Percentiles rank a stretch among this genome's conserved stretches.
Evolutionary conservation across 2,888 invertebrate species (phyloP).

Genomic region (Stenichneumon culpator): DNA sequence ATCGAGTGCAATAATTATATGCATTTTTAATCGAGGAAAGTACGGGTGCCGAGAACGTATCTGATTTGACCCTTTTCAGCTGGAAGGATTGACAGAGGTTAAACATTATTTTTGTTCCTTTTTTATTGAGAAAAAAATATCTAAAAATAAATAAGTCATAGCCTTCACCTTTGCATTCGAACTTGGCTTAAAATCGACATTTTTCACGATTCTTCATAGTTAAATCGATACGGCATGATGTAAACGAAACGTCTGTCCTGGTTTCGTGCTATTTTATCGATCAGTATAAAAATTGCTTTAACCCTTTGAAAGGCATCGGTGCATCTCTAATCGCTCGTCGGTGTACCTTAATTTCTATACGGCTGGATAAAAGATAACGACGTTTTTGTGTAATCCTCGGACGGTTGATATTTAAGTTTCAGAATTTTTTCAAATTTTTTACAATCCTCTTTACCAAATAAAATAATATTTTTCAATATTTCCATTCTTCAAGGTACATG

Average conservation of each 20-base stretch:
- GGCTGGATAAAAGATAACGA: not conserved
- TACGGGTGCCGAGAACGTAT: not conserved
- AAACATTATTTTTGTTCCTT: not conserved
- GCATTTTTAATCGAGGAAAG: slow-evolving; percentile 32
- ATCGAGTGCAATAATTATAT: slow-evolving; percentile 63
- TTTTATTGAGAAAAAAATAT: not conserved
- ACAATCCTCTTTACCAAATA: not conserved
- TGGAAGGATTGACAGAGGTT: not conserved
- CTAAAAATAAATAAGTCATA: not conserved
- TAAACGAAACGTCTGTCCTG: too few relatives aligned
- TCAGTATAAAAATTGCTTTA: too few relatives aligned
- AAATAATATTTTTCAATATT: not conserved
- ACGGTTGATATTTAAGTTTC: not conserved
- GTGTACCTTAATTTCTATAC: not conserved
- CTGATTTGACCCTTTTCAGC: not conserved
- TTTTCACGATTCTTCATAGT: too few relatives aligned
- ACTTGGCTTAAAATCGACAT: too few relatives aligned
- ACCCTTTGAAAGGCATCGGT: too few relatives aligned
- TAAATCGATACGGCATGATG: too few relatives aligned
- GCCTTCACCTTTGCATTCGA: too few relatives aligned
- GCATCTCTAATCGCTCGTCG: not conserved
- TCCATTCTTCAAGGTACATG: not conserved
- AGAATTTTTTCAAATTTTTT: not conserved
- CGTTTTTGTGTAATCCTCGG: too few relatives aligned
- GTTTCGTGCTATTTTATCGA: too few relatives aligned